Conservation (phyloP, 2,797 vertebrate species). For the Macrochelys suwanniensis region DNA sequence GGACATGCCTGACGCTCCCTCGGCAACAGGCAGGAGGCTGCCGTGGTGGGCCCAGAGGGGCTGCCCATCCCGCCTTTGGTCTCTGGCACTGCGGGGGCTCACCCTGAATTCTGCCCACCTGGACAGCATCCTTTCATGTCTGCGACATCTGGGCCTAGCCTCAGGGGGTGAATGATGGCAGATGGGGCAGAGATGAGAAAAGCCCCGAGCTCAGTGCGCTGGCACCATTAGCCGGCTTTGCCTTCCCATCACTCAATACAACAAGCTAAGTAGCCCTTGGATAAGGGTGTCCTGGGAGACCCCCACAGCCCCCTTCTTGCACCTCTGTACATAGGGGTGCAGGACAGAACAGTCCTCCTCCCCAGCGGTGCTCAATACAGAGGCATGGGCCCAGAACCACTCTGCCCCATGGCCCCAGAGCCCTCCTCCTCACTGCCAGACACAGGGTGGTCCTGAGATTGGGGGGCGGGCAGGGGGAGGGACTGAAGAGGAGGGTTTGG, state of each 20-base stretch:
- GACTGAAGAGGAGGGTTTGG: neutral
- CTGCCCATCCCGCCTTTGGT: accelerated
- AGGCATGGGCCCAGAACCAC: neutral
- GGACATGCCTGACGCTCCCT: neutral
- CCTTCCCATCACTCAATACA: neutral
- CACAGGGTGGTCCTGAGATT: neutral
- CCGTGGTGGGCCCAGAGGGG: neutral
- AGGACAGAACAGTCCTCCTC: neutral
- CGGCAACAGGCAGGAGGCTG: neutral
- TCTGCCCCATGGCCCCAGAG: neutral
- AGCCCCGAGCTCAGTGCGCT: neutral
- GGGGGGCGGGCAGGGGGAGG: no score
- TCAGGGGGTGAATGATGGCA: neutral
- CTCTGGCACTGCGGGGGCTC: accelerated
- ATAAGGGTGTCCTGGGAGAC: neutral
- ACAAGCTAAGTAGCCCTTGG: neutral
- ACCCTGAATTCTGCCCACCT: accelerated
- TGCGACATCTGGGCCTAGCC: neutral
- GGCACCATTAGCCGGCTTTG: neutral
- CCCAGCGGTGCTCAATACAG: neutral
- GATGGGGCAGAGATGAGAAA: neutral
- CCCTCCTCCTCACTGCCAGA: neutral
- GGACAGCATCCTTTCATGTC: neutral
- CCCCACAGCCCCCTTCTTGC: neutral
- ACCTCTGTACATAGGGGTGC: neutral